Evolutionary conservation across 1,140 invertebrate species (phyloP).

Genomic region (Drosophila albomicans): DNA sequence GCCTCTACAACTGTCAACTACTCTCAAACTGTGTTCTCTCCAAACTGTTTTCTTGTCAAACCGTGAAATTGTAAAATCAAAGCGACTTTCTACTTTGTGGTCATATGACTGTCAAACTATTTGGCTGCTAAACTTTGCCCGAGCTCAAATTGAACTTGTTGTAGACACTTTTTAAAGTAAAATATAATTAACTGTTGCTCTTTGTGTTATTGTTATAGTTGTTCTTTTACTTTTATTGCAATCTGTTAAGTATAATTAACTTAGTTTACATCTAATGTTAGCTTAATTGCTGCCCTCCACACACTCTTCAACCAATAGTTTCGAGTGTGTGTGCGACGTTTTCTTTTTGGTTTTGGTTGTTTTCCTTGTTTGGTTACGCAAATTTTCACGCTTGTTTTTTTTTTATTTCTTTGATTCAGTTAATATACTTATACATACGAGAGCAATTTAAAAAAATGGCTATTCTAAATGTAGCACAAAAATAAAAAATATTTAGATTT

Average conservation of each 20-base stretch:
- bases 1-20: not conserved
- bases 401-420: slow-evolving; percentile 65
- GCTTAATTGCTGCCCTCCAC: slow-evolving; percentile 74
- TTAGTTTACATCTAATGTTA: slow-evolving; percentile 81
- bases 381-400: slow-evolving; percentile 67
- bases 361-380: slow-evolving; percentile 77
- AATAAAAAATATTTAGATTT: not conserved
- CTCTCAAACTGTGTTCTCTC: not conserved
- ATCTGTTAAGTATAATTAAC: slow-evolving; percentile 75
- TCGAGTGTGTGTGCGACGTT: slow-evolving; percentile 6
- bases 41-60: slow-evolving; percentile 7
- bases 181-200: slow-evolving; percentile 32
- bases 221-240: slow-evolving; percentile 66
- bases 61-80: slow-evolving; percentile 2
- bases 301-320: slow-evolving; percentile 5
- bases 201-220: slow-evolving; percentile 33
- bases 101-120: not conserved
- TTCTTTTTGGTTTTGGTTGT: slow-evolving; percentile 38
- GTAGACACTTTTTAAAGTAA: slow-evolving; percentile 36
- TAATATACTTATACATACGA: slow-evolving; percentile 38
- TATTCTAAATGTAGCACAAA: not conserved
- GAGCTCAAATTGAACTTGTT: slow-evolving; percentile 27
- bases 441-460: slow-evolving; percentile 12
- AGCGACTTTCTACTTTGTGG: not conserved
- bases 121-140: slow-evolving; percentile 34